Evolutionary conservation across 2,797 vertebrate species (phyloP).

Genomic region (Mormyrops boulengeri): DNA sequence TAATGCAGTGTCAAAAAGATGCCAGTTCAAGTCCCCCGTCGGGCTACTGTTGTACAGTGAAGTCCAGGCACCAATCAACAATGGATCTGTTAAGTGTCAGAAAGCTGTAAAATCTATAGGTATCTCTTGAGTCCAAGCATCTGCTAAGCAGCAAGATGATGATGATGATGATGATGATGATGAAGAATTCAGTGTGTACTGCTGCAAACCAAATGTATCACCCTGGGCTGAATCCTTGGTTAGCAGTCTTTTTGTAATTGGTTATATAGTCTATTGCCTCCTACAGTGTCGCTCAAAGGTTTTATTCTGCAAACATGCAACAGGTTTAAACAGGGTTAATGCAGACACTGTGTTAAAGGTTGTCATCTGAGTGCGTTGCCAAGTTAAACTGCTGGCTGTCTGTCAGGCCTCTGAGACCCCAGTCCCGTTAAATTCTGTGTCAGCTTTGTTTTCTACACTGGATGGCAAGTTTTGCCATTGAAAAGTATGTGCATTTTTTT

Average conservation of each 20-base stretch:
- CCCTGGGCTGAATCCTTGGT: not conserved
- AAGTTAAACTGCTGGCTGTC: not conserved
- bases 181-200: not conserved
- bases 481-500: conserved; percentile 11
- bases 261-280: not conserved
- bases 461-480: conserved; percentile 10
- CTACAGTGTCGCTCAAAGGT: not conserved
- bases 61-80: not conserved
- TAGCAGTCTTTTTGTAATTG: not conserved
- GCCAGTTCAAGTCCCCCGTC: not conserved
- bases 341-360: not conserved
- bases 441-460: not conserved
- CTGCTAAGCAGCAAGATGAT: not conserved
- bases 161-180: not conserved
- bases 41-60: not conserved
- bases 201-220: not conserved
- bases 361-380: not conserved
- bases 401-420: not conserved
- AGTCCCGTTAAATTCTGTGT: not conserved
- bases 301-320: not conserved
- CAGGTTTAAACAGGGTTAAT: not conserved
- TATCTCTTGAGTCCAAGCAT: not conserved
- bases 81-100: not conserved
- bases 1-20: not conserved
- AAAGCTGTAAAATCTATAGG: not conserved